phyloP scores from a whole-genome alignment of 1,140 invertebrate species.

The Tribolium madens region DNA sequence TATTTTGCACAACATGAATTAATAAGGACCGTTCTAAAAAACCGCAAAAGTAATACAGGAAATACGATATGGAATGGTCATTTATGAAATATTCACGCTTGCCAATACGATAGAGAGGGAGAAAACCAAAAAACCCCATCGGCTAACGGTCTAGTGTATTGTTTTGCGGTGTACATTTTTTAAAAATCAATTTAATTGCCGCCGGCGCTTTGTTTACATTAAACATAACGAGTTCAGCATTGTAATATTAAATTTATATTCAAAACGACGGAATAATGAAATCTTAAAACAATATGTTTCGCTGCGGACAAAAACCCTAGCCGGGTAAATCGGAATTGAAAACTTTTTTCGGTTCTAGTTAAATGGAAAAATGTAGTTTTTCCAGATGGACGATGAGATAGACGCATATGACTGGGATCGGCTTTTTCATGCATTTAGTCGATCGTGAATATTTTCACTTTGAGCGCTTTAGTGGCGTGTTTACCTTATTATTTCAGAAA shows the following conservation, averaged over 20 bases:
- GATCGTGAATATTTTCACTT: neutral
- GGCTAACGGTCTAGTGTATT: slow-evolving; percentile 38
- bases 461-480: neutral
- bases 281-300: slow-evolving; percentile 36
- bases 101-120: slow-evolving; percentile 4
- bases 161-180: slow-evolving; percentile 37
- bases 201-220: slow-evolving; percentile 36
- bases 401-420: neutral
- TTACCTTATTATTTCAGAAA: neutral
- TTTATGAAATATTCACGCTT: slow-evolving; percentile 33
- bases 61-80: slow-evolving; percentile 33
- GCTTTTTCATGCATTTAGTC: neutral
- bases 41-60: slow-evolving; percentile 28
- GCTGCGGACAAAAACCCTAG: neutral
- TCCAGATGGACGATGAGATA: neutral
- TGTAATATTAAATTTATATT: slow-evolving; percentile 40
- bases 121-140: slow-evolving; percentile 20
- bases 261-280: slow-evolving; percentile 34
- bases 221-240: slow-evolving; percentile 38
- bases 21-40: slow-evolving; percentile 13
- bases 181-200: slow-evolving; percentile 33
- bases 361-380: slow-evolving; percentile 16
- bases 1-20: slow-evolving; percentile 32
- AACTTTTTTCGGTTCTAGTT: neutral
- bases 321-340: slow-evolving; percentile 17